phyloP scores from a whole-genome alignment of 2,797 vertebrate species.

The Lophius americanus region DNA sequence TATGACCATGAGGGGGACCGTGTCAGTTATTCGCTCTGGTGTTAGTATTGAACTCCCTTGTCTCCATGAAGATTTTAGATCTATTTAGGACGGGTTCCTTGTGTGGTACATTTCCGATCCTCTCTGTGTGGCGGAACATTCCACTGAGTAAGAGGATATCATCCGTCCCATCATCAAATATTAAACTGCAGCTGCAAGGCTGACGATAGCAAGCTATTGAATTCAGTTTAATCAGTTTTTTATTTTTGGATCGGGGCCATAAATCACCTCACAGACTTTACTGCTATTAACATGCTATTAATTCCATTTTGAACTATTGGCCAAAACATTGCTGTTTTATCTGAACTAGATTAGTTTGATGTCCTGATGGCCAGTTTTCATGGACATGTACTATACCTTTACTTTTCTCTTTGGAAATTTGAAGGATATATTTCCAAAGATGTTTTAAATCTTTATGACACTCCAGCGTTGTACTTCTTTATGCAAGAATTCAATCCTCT shows the following conservation, averaged over 20 bases:
- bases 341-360: background rate
- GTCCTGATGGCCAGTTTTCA: background rate
- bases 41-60: background rate
- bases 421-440: background rate
- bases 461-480: background rate
- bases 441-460: background rate
- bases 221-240: conserved; percentile 69
- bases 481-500: no score
- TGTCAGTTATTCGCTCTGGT: background rate
- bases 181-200: conserved; percentile 57
- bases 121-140: conserved; percentile 60
- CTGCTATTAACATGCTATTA: conserved; percentile 15
- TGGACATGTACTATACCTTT: no score
- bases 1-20: no score
- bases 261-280: conserved; percentile 11
- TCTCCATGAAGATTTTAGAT: background rate
- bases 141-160: conserved; percentile 61
- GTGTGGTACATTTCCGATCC: conserved; percentile 13
- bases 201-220: conserved; percentile 67
- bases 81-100: background rate
- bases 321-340: background rate
- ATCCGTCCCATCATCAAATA: conserved; percentile 74
- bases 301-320: conserved; percentile 25
- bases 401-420: background rate
- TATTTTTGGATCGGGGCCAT: conserved; percentile 36